Evolutionary conservation across 2,888 invertebrate species (phyloP).

Genomic region (Diogma glabrata): DNA sequence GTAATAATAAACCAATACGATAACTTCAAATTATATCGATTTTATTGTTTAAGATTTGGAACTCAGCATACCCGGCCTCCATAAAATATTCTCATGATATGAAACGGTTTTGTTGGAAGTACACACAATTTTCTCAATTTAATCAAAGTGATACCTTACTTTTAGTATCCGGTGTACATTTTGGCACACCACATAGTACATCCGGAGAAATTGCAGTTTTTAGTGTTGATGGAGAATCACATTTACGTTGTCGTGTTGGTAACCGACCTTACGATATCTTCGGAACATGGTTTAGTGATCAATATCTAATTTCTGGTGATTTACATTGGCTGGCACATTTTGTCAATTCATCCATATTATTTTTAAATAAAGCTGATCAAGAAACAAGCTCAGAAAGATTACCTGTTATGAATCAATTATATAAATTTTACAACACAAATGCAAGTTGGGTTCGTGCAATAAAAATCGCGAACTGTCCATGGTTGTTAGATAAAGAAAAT

Average conservation of each 20-base stretch:
- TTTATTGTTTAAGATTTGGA: conserved; percentile 52
- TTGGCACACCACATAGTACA: conserved; percentile 58
- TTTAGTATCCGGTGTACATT: conserved; percentile 73
- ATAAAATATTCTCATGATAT: conserved; percentile 62
- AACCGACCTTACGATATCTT: conserved; percentile 82
- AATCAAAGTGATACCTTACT: conserved; percentile 69
- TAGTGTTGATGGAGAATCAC: conserved; percentile 55
- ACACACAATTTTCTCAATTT: conserved; percentile 77
- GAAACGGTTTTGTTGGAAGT: conserved; percentile 73
- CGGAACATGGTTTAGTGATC: conserved; percentile 80
- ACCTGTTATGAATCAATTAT: conserved; percentile 61
- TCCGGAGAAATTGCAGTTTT: conserved; percentile 85
- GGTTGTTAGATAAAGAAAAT: conserved; percentile 32
- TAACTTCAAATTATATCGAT: conserved; percentile 5
- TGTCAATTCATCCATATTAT: conserved; percentile 60
- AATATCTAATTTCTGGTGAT: conserved; percentile 67
- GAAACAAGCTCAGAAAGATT: conserved; percentile 67
- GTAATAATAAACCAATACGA: conserved; percentile 20
- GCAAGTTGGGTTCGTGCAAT: conserved; percentile 68
- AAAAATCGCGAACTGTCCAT: conserved; percentile 59
- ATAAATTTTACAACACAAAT: conserved; percentile 65
- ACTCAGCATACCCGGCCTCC: conserved; percentile 54
- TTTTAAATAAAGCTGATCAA: conserved; percentile 73
- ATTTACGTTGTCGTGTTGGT: conserved; percentile 57
- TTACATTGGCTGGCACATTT: conserved; percentile 68